A percentile compares a stretch with the other conserved stretches of the same genome.
Conservation (phyloP, 2,797 vertebrate species). For the Pitangus sulphuratus region DNA sequence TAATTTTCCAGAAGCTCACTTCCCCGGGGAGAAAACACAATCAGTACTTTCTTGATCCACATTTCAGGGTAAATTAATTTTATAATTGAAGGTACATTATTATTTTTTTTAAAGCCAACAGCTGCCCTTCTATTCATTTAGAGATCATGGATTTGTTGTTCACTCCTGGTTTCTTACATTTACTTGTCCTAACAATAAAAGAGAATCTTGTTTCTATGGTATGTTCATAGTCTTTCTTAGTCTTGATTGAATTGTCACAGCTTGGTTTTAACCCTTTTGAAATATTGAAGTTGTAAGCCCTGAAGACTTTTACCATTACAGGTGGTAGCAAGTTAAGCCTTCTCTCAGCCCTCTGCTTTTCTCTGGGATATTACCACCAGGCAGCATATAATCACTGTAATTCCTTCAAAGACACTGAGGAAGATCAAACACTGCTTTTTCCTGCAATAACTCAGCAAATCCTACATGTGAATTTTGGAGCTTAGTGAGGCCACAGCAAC, state of each 20-base stretch:
- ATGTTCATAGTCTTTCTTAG: background rate
- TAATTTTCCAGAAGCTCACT: background rate
- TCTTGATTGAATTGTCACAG: background rate
- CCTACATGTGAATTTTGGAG: background rate
- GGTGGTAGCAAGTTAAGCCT: background rate
- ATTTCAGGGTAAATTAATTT: background rate
- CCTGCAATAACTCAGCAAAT: background rate
- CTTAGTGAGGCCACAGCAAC: background rate
- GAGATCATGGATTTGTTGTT: background rate
- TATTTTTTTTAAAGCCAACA: background rate
- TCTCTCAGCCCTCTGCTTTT: background rate
- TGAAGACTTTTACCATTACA: background rate
- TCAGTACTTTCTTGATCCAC: background rate
- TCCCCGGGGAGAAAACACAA: background rate
- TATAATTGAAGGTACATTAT: background rate
- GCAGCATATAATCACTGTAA: background rate
- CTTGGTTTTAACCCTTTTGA: background rate
- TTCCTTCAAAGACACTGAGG: conserved; percentile 10
- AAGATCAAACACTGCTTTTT: background rate
- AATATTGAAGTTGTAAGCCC: background rate
- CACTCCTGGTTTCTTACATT: background rate
- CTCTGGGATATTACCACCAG: background rate
- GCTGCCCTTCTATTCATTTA: background rate
- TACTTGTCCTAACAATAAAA: background rate
- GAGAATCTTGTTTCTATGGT: background rate